phyloP scores from a whole-genome alignment of 2,797 vertebrate genomes.

The Mus spretus region DNA sequence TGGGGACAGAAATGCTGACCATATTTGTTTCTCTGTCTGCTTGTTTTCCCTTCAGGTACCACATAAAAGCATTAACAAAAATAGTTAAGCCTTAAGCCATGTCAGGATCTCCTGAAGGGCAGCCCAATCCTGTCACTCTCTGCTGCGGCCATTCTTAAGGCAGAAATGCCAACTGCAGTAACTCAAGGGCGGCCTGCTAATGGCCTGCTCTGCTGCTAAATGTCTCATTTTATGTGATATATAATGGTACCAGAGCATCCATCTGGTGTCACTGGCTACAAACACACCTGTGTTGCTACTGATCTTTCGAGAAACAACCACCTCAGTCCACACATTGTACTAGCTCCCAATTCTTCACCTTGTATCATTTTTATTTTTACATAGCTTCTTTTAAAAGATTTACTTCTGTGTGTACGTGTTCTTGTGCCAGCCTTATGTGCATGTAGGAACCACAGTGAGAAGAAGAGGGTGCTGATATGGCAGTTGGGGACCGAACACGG shows the following conservation, averaged over 20 bases:
- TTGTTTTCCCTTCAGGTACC: slow-evolving; percentile 45
- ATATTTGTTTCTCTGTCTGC: slow-evolving; percentile 59
- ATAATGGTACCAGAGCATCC: slow-evolving; percentile 60
- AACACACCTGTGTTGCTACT: slow-evolving; percentile 1
- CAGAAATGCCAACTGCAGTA: slow-evolving; percentile 69
- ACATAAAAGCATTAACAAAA: slow-evolving; percentile 65
- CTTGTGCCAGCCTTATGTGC: neutral
- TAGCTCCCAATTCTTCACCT: neutral
- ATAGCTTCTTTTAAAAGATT: neutral
- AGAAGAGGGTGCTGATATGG: too few relatives aligned
- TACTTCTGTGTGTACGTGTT: neutral
- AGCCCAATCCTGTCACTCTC: slow-evolving; percentile 73
- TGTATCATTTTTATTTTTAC: neutral
- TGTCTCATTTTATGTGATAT: slow-evolving; percentile 80
- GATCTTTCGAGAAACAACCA: slow-evolving; percentile 51
- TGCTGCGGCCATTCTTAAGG: slow-evolving; percentile 79
- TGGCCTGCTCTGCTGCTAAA: slow-evolving; percentile 79
- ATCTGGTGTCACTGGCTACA: slow-evolving; percentile 53
- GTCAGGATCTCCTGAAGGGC: slow-evolving; percentile 55
- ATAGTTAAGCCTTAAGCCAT: slow-evolving; percentile 56
- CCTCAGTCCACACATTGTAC: neutral
- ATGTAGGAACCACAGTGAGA: too few relatives aligned
- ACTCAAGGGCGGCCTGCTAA: slow-evolving; percentile 67
- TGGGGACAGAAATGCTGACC: slow-evolving; percentile 1
- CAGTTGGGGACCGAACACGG: too few relatives aligned